These are phyloP conservation scores for Epinotia demarniana DNA, from an alignment of 2,888 invertebrate genomes.

Conservation along the genomic window DNA sequence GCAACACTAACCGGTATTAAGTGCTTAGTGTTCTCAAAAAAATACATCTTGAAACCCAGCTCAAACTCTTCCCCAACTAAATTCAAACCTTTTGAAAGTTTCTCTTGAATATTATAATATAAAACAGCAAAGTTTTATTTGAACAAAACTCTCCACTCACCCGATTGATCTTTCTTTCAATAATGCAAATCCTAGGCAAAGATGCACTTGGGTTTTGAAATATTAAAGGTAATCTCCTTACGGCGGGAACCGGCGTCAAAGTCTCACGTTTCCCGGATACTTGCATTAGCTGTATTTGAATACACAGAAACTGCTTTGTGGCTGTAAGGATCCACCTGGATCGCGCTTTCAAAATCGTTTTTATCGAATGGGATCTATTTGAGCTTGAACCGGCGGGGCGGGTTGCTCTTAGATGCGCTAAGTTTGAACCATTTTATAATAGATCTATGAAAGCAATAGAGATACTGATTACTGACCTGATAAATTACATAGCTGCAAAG, in stretches of 20 bases:
- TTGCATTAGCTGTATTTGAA: constrained; percentile 54
- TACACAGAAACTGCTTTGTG: constrained; percentile 42
- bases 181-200: constrained; percentile 67
- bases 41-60: background rate
- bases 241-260: constrained; percentile 51
- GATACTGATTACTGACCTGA: too few relatives aligned
- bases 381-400: background rate
- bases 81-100: background rate
- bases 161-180: constrained; percentile 56
- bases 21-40: too few relatives aligned
- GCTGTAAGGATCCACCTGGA: background rate
- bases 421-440: background rate
- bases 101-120: constrained; percentile 1
- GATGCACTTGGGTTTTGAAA: constrained; percentile 59
- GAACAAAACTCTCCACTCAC: constrained; percentile 34
- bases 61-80: background rate
- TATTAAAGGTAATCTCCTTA: constrained; percentile 69
- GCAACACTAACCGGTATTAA: too few relatives aligned
- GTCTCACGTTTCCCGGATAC: constrained; percentile 46
- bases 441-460: too few relatives aligned
- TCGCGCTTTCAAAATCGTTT: constrained; percentile 12
- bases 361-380: background rate
- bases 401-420: too few relatives aligned
- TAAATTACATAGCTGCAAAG: too few relatives aligned
- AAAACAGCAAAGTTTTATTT: constrained; percentile 27